phyloP scores from a whole-genome alignment of 53 echinoderm and acorn worm genomes.

The Holothuria leucospilota region DNA sequence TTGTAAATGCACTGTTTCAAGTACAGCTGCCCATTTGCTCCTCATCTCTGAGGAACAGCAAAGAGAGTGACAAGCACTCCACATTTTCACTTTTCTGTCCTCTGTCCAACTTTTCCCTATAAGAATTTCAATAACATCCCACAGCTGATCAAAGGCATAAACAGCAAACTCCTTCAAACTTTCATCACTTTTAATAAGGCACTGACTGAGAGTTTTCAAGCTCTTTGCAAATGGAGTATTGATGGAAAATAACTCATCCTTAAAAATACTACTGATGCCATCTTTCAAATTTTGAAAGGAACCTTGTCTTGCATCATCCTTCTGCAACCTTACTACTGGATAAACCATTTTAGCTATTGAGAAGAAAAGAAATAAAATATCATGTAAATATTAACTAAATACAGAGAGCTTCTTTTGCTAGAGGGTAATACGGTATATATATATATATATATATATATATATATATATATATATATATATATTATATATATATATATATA shows the following conservation, averaged over 20 bases:
- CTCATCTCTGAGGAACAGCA: background rate
- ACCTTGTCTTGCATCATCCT: background rate
- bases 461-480: too few species aligned
- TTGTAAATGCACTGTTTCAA: background rate
- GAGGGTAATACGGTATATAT: too few species aligned
- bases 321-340: background rate
- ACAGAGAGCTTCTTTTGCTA: too few species aligned
- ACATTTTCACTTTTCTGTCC: background rate
- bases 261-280: background rate
- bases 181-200: background rate
- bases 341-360: background rate
- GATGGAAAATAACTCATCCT: background rate
- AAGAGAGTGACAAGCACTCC: background rate
- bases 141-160: background rate
- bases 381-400: too few species aligned
- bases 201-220: background rate
- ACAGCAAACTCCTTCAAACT: background rate
- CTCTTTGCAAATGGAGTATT: background rate
- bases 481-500: too few species aligned
- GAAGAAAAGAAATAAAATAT: too few species aligned
- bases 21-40: background rate
- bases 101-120: background rate
- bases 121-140: background rate
- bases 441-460: too few species aligned
- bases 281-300: background rate